Evolutionary conservation across 2,797 vertebrate species (phyloP).

Genomic region (Lycodopsis pacificus): DNA sequence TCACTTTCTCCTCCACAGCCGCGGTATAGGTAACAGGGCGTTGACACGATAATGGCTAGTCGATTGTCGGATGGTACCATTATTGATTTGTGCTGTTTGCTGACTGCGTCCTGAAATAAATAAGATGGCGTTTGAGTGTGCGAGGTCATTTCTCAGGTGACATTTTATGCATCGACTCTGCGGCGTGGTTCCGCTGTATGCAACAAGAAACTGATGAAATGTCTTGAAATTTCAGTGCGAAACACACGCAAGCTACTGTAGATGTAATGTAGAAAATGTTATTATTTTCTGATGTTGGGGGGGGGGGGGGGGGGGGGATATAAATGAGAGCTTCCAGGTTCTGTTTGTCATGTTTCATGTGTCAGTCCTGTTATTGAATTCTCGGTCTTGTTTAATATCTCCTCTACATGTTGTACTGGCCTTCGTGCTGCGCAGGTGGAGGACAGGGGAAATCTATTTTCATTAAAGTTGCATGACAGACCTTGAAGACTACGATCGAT

Average conservation of each 20-base stretch:
- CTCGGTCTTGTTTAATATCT: conserved; percentile 35
- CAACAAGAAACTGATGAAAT: conserved; percentile 52
- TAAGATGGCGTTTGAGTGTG: conserved; percentile 4
- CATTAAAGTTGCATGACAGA: conserved; percentile 75
- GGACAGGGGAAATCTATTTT: conserved; percentile 74
- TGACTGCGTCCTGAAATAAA: conserved; percentile 39
- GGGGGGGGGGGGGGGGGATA: neutral
- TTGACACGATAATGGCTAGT: conserved; percentile 12
- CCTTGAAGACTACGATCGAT: conserved; percentile 63
- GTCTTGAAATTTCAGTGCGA: conserved; percentile 20
- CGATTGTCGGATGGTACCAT: conserved; percentile 51
- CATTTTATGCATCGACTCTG: conserved; percentile 32
- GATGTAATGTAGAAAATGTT: neutral
- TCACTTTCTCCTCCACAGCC: conserved; percentile 55
- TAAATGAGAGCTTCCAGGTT: conserved; percentile 20
- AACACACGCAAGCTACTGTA: neutral
- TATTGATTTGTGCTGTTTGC: conserved; percentile 44
- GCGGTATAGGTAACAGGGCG: conserved; percentile 11
- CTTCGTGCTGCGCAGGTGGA: conserved; percentile 59
- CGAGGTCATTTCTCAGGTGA: conserved; percentile 46
- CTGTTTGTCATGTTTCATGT: conserved; percentile 14
- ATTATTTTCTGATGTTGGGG: neutral
- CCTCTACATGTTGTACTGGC: conserved; percentile 14
- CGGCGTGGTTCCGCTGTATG: conserved; percentile 6
- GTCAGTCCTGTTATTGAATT: conserved; percentile 31